These are phyloP conservation scores for Bombycilla garrulus DNA, from an alignment of 2,113 vertebrate genomes.

Conservation along the genomic window DNA sequence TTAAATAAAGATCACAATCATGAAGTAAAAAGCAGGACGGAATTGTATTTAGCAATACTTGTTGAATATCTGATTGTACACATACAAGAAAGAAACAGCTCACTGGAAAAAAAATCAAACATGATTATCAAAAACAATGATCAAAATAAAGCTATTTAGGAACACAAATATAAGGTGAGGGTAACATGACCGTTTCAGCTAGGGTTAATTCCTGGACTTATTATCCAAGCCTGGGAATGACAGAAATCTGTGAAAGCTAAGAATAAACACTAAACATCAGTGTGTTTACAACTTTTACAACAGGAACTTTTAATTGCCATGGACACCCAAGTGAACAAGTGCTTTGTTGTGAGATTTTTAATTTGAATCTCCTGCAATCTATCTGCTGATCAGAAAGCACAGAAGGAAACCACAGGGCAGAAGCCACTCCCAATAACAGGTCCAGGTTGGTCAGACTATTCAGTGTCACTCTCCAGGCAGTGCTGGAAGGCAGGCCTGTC, in stretches of 20 bases:
- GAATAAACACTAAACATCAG: not conserved
- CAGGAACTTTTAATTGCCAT: not conserved
- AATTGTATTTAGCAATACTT: not conserved
- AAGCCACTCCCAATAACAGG: not conserved
- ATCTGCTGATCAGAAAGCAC: not conserved
- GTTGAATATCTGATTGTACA: not conserved
- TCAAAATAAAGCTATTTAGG: not conserved
- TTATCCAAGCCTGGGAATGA: not conserved
- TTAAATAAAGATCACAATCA: slow-evolving; percentile 14
- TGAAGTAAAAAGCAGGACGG: not conserved
- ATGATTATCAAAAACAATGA: not conserved
- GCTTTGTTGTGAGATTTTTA: not conserved
- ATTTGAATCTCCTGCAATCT: not conserved
- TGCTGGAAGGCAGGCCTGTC: not conserved
- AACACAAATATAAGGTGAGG: not conserved
- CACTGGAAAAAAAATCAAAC: not conserved
- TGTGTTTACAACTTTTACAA: not conserved
- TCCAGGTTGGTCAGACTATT: not conserved
- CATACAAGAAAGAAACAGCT: not conserved
- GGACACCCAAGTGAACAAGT: not conserved
- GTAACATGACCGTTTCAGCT: not conserved
- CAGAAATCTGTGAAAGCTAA: not conserved
- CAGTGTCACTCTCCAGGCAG: not conserved
- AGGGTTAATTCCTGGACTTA: not conserved
- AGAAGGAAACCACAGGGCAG: not conserved